phyloP scores from a whole-genome alignment of 2,113 vertebrate species.

The Rousettus leschenaultii region DNA sequence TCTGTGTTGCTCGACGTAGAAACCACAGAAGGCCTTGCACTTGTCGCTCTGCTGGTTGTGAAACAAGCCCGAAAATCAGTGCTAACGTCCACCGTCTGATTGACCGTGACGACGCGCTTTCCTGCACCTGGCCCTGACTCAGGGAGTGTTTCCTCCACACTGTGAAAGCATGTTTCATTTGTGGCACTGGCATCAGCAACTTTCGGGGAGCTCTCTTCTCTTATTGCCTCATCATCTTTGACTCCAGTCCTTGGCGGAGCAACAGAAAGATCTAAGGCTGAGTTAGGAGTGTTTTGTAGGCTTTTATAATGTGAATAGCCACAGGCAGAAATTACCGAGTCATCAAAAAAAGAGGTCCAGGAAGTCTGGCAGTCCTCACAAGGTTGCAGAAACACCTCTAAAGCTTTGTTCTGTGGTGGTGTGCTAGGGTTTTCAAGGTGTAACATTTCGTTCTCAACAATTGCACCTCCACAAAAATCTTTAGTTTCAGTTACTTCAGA shows the following conservation, averaged over 20 bases:
- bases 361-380: fast-evolving
- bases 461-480: background rate
- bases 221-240: background rate
- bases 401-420: background rate
- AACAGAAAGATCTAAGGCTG: background rate
- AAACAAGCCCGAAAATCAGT: constrained; percentile 73
- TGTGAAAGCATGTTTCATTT: background rate
- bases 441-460: fast-evolving
- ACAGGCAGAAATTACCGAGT: fast-evolving
- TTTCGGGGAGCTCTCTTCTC: background rate
- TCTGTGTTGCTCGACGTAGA: constrained; percentile 76
- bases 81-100: constrained; percentile 52
- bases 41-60: constrained; percentile 69
- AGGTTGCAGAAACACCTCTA: fast-evolving
- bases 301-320: background rate
- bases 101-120: fast-evolving
- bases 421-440: background rate
- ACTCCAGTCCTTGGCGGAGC: background rate
- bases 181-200: fast-evolving
- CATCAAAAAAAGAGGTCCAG: background rate
- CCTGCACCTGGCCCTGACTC: fast-evolving
- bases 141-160: fast-evolving
- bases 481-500: background rate
- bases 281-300: background rate
- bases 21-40: background rate